Evolutionary conservation across 2,888 invertebrate species (phyloP).

Genomic region (Cantharis nigra): DNA sequence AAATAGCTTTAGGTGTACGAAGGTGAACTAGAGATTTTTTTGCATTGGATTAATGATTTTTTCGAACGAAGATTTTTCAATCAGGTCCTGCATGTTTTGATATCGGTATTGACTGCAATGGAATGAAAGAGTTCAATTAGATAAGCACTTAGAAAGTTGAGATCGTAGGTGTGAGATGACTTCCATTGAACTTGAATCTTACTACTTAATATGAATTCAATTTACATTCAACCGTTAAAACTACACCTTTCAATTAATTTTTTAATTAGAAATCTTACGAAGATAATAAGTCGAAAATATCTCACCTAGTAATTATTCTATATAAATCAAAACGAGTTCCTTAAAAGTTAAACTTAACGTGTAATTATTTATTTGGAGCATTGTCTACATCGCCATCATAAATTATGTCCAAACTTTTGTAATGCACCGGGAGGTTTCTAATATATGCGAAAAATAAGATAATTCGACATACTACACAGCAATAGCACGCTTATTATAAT

Average conservation of each 20-base stretch:
- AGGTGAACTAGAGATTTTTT: not conserved
- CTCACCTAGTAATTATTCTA: not conserved
- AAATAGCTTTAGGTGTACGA: too few relatives aligned
- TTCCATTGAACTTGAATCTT: not conserved
- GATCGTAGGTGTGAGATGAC: not conserved
- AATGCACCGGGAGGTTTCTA: slow-evolving; percentile 6
- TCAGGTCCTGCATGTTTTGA: not conserved
- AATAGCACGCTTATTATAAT: slow-evolving; percentile 33
- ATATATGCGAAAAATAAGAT: slow-evolving; percentile 9
- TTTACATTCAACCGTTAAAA: not conserved
- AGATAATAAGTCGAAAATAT: not conserved
- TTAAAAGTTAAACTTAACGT: not conserved
- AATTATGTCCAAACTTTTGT: slow-evolving; percentile 2
- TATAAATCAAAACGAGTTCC: slow-evolving; percentile 3
- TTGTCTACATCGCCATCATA: not conserved
- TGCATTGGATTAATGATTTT: not conserved
- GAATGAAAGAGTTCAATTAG: not conserved
- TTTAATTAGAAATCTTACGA: not conserved
- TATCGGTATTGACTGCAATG: not conserved
- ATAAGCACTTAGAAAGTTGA: not conserved
- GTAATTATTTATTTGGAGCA: slow-evolving; percentile 9
- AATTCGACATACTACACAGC: slow-evolving; percentile 19
- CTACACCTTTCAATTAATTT: not conserved
- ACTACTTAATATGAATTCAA: not conserved
- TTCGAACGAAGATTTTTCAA: not conserved